Percentiles rank a stretch among this genome's conserved stretches.
Conservation (phyloP, 2,113 vertebrate genomes). For the Malurus elegans region DNA sequence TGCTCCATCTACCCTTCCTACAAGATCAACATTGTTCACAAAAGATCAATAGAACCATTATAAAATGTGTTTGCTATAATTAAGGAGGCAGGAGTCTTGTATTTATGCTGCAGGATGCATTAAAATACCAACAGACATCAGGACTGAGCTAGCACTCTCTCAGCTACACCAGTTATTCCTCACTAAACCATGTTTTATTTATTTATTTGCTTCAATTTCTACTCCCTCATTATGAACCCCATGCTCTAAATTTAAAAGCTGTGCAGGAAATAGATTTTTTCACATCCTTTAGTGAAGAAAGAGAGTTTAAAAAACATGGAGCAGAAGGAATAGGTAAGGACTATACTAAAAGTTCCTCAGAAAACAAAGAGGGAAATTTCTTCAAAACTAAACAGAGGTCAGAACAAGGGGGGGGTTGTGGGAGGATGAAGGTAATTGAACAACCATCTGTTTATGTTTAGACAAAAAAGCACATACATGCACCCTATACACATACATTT, state of each 20-base stretch:
- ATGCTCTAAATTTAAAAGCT: slow-evolving; percentile 6
- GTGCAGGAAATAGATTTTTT: not conserved
- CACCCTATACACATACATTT: not conserved
- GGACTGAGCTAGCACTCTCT: not conserved
- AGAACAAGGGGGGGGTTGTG: not conserved
- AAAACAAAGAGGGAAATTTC: not conserved
- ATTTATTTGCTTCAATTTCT: slow-evolving; percentile 33
- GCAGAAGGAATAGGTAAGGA: not conserved
- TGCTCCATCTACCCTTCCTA: slow-evolving; percentile 7
- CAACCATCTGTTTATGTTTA: not conserved
- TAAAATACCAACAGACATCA: slow-evolving; percentile 29
- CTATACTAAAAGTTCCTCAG: not conserved
- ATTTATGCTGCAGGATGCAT: slow-evolving; percentile 31
- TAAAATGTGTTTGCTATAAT: slow-evolving; percentile 38
- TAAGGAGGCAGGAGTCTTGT: slow-evolving; percentile 24
- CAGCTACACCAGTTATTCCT: not conserved
- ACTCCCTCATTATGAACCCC: not conserved
- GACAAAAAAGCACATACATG: not conserved
- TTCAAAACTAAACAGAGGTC: not conserved
- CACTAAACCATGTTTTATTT: not conserved
- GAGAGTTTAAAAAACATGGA: not conserved
- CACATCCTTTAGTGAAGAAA: not conserved
- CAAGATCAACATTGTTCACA: slow-evolving; percentile 55
- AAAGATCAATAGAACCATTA: slow-evolving; percentile 56
- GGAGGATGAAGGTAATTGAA: not conserved